A percentile compares a stretch with the other conserved stretches of the same genome.
Conservation (phyloP, 2,113 vertebrate genomes). For the Dermatemys mawii region DNA sequence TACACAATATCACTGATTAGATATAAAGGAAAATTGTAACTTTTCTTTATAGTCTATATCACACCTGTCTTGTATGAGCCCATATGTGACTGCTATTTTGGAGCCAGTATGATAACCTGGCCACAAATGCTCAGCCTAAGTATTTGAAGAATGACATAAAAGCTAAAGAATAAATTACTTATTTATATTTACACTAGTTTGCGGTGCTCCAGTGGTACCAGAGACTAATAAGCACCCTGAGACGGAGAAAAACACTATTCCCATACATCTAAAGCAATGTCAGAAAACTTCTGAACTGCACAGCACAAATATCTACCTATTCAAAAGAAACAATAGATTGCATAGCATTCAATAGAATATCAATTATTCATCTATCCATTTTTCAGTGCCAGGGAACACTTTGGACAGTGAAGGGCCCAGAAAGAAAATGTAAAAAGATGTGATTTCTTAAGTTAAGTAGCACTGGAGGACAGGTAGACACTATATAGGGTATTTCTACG, state of each 20-base stretch:
- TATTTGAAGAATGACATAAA: neutral
- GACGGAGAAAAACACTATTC: slow-evolving; percentile 14
- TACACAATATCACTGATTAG: neutral
- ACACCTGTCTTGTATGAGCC: neutral
- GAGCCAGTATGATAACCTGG: neutral
- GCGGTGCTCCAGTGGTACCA: neutral
- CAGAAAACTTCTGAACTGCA: slow-evolving; percentile 50
- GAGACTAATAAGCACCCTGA: slow-evolving; percentile 37
- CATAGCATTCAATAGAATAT: slow-evolving; percentile 50
- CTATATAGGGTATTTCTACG: slow-evolving; percentile 20
- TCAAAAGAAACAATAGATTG: slow-evolving; percentile 41
- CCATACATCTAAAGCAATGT: slow-evolving; percentile 10
- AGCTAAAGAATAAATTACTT: slow-evolving; percentile 37
- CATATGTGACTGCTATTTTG: neutral
- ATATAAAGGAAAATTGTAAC: neutral
- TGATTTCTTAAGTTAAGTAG: slow-evolving; percentile 48
- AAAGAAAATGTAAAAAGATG: slow-evolving; percentile 60
- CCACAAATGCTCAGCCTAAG: neutral
- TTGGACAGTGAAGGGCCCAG: slow-evolving; percentile 42
- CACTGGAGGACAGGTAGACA: slow-evolving; percentile 40
- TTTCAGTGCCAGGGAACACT: slow-evolving; percentile 45
- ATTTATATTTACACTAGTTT: slow-evolving; percentile 22
- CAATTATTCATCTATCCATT: slow-evolving; percentile 73
- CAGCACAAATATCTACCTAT: slow-evolving; percentile 21
- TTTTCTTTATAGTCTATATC: slow-evolving; percentile 22